Evolutionary conservation across 2,797 vertebrate species (phyloP), one percentile per base, ranked within the genome.

Genomic region (Sparus aurata): DNA sequence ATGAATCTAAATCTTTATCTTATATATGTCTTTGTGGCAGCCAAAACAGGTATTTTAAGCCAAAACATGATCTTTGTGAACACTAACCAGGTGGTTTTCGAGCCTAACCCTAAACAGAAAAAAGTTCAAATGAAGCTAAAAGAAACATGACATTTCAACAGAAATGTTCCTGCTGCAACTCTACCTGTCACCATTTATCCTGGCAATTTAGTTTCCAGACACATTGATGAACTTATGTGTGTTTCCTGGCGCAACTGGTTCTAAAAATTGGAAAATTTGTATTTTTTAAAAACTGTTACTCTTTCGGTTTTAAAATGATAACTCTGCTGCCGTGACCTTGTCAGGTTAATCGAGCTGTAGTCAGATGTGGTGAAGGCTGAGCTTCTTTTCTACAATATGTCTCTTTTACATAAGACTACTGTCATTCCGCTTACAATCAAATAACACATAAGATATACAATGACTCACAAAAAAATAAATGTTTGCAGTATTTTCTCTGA

Each of bases 401-500:
- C 17, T 74, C 2, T 68, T 38, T 50, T 59, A 64, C 9, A 46
- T 25, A 22, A 16, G 45, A 23, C 1, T 0, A 4, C 25, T 34
- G 52, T 22, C 71, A 78, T 45, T 69, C 22, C 59, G 30, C 52
- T 25, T 15, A 49, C 5, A 22, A 47, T 52, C 17, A 61, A n/a
- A 47, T 47, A 60, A 69, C 55, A 66, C 27, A 67, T 12, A 46
- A 50, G 12, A n/a, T 58, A 86, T 55, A 62, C 8, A 54, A 27
- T 30, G 22, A 46, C 23, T 64, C 49, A 38, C 60, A 61, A 46
- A 85, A 85, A 72, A 63, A 81, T 77, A 75, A 27, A 75, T 60
- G 67, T 85, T 55, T 77, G 67, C 18, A 16, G 62, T 16, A 55
- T 27, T 66, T 67, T 78, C 23, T 72, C 47, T 3, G 47, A 58